A percentile compares a stretch with the other conserved stretches of the same genome.
phyloP scores from a whole-genome alignment of 2,888 invertebrate species.

The Campopleginae sp. region DNA sequence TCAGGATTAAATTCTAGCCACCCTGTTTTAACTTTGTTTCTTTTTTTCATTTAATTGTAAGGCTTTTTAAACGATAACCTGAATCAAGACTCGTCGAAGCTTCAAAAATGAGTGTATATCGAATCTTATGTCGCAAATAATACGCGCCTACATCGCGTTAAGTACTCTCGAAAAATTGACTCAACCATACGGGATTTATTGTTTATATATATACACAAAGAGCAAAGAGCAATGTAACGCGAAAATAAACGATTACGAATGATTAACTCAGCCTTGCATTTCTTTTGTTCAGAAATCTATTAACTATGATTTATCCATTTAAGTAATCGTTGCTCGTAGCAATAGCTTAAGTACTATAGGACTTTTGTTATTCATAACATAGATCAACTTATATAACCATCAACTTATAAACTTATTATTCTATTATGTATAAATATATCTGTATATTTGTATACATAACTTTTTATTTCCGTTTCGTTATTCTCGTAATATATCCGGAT shows the following conservation, averaged over 20 bases:
- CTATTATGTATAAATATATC: conserved; percentile 68
- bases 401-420: conserved; percentile 68
- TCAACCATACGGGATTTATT: conserved; percentile 30
- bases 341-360: conserved; percentile 66
- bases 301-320: conserved; percentile 59
- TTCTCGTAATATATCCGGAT: conserved; percentile 66
- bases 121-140: conserved; percentile 35
- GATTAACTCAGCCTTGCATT: conserved; percentile 77
- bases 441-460: conserved; percentile 69
- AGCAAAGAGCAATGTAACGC: conserved; percentile 57
- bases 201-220: conserved; percentile 36
- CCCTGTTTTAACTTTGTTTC: conserved; percentile 53
- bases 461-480: conserved; percentile 36
- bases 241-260: conserved; percentile 65
- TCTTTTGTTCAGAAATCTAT: conserved; percentile 73
- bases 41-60: conserved; percentile 33
- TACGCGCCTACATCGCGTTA: conserved; percentile 42
- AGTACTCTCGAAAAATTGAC: conserved; percentile 38
- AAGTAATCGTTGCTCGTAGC: conserved; percentile 55
- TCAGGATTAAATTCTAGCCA: conserved; percentile 60
- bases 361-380: conserved; percentile 65
- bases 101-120: conserved; percentile 33
- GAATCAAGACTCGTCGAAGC: conserved; percentile 29
- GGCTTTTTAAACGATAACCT: conserved; percentile 33
- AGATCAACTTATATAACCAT: conserved; percentile 68